Conservation (phyloP, 1,140 invertebrate species). For the Goniozus legneri region DNA sequence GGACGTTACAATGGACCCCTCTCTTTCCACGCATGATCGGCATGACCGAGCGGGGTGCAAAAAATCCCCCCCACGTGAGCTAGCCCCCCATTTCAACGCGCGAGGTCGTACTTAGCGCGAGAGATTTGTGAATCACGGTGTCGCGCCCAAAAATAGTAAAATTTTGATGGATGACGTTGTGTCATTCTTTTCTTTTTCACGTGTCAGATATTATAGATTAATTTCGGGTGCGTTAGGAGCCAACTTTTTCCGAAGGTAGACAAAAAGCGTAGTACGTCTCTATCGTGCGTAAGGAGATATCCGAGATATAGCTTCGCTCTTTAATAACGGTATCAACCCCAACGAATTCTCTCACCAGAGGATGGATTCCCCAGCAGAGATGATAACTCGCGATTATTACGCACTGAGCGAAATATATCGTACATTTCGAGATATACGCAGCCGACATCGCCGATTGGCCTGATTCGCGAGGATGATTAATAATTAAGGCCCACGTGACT, state of each 20-base stretch:
- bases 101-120: conserved; percentile 21
- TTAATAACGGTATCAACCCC: too few species aligned
- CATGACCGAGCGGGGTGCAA: conserved; percentile 6
- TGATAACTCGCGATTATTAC: too few species aligned
- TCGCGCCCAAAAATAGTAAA: conserved; percentile 21
- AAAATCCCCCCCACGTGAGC: neutral
- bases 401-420: conserved; percentile 5
- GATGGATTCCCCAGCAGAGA: too few species aligned
- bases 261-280: too few species aligned
- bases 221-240: too few species aligned
- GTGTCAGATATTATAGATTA: too few species aligned
- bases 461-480: conserved; percentile 39
- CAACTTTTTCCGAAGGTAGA: too few species aligned
- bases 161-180: conserved; percentile 18
- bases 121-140: conserved; percentile 26
- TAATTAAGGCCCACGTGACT: conserved; percentile 44
- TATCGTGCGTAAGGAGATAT: too few species aligned
- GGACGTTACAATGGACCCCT: conserved; percentile 36
- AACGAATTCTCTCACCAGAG: too few species aligned
- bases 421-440: conserved; percentile 16
- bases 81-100: conserved; percentile 13
- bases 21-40: conserved; percentile 33
- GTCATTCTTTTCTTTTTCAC: conserved; percentile 4
- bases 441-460: conserved; percentile 20
- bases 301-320: too few species aligned